These are phyloP conservation scores for Plebejus melissa DNA, from an alignment of 2,888 invertebrate species.

Conservation along the genomic window DNA sequence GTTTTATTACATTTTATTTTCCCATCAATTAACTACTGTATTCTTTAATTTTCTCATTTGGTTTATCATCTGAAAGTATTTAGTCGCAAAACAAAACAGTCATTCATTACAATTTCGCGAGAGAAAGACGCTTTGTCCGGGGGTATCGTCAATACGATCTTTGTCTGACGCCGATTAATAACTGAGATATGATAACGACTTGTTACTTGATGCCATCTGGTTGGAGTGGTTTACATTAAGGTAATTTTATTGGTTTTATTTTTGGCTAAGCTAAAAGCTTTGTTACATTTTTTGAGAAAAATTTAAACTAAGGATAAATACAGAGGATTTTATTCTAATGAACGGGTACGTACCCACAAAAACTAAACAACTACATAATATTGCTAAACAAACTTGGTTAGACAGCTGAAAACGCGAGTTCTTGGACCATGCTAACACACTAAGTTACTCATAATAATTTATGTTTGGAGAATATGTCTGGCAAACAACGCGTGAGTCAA, in stretches of 20 bases:
- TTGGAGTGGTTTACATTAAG: constrained; percentile 7
- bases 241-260: background rate
- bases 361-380: no score
- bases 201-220: constrained; percentile 18
- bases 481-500: constrained; percentile 23
- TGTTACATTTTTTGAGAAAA: background rate
- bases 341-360: no score
- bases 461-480: background rate
- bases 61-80: constrained; percentile 23
- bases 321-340: background rate
- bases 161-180: constrained; percentile 33
- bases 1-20: background rate
- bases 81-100: constrained; percentile 24
- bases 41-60: constrained; percentile 14
- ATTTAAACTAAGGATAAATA: background rate
- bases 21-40: background rate
- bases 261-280: background rate
- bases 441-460: constrained; percentile 7
- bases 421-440: background rate
- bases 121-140: constrained; percentile 34
- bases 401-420: background rate
- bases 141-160: constrained; percentile 31
- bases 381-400: background rate
- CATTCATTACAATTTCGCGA: constrained; percentile 34
- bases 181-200: constrained; percentile 25